phyloP scores from a whole-genome alignment of 2,797 vertebrate genomes.

The Sylvilagus floridanus region DNA sequence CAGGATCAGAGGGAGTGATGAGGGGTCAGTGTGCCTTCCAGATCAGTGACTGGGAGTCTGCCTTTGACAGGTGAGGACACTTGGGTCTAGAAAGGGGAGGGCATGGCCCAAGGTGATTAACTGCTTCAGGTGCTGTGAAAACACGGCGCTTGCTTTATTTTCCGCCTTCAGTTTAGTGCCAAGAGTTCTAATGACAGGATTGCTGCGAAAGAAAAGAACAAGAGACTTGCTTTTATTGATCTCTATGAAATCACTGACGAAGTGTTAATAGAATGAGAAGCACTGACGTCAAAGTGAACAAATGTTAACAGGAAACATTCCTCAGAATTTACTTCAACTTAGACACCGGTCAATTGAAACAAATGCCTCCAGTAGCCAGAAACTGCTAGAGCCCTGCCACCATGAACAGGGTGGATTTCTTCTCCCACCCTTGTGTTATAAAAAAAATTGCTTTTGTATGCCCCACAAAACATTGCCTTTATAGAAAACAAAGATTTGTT shows the following conservation, averaged over 20 bases:
- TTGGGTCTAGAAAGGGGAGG: not conserved
- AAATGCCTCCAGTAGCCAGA: conserved; percentile 32
- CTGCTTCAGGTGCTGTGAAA: conserved; percentile 27
- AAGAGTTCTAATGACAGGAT: not conserved
- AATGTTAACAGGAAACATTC: conserved; percentile 56
- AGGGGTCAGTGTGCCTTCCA: not conserved
- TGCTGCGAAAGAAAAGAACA: conserved; percentile 42
- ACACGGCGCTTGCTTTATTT: not conserved
- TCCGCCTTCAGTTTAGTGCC: not conserved
- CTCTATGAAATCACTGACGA: conserved; percentile 58
- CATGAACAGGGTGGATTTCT: not conserved
- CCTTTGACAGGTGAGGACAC: not conserved
- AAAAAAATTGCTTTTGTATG: conserved; percentile 18
- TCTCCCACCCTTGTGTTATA: not conserved
- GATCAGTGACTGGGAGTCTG: not conserved
- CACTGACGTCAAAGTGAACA: conserved; percentile 59
- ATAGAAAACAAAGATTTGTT: not conserved
- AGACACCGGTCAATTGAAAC: conserved; percentile 33
- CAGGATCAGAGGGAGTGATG: not conserved
- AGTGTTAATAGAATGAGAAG: conserved; percentile 58
- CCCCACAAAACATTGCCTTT: conserved; percentile 5
- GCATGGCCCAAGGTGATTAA: not conserved
- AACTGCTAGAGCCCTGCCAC: not conserved
- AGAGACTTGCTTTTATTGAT: conserved; percentile 42
- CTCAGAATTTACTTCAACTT: conserved; percentile 62